Percentiles rank a stretch among this genome's conserved stretches.
phyloP scores from a whole-genome alignment of 1,140 invertebrate species.

The Fopius arisanus region DNA sequence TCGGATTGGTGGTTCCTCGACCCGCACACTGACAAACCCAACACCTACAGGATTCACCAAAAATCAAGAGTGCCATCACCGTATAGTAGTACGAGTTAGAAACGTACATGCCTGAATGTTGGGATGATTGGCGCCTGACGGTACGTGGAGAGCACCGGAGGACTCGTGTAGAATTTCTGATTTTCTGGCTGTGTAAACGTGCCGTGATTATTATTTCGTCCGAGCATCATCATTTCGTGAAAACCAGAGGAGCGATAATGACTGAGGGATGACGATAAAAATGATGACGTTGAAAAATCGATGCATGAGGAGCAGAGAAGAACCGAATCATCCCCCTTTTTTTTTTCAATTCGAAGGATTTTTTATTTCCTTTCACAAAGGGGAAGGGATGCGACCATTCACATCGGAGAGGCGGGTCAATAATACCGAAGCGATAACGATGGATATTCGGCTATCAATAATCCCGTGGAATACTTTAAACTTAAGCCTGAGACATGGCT shows the following conservation, averaged over 20 bases:
- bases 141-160: conserved; percentile 38
- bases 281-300: neutral
- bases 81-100: neutral
- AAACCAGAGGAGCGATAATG: neutral
- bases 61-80: neutral
- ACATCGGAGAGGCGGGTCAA: conserved; percentile 3
- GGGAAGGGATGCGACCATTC: neutral
- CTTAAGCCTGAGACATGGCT: conserved; percentile 59
- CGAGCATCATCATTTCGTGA: conserved; percentile 1
- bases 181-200: conserved; percentile 34
- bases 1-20: conserved; percentile 43
- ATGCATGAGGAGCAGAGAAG: neutral
- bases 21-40: conserved; percentile 22
- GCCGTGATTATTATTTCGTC: conserved; percentile 56
- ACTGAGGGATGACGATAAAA: neutral
- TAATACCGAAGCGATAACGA: conserved; percentile 37
- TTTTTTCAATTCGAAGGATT: neutral
- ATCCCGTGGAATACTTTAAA: conserved; percentile 56
- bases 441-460: conserved; percentile 44
- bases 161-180: conserved; percentile 58
- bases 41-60: neutral
- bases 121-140: conserved; percentile 60
- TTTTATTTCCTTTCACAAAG: neutral
- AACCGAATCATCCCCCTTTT: neutral
- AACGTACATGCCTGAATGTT: conserved; percentile 55